Percentiles rank a stretch among this genome's conserved stretches.
Conservation (phyloP, 1,140 invertebrate species). For the Zaprionus kolodkinae region DNA sequence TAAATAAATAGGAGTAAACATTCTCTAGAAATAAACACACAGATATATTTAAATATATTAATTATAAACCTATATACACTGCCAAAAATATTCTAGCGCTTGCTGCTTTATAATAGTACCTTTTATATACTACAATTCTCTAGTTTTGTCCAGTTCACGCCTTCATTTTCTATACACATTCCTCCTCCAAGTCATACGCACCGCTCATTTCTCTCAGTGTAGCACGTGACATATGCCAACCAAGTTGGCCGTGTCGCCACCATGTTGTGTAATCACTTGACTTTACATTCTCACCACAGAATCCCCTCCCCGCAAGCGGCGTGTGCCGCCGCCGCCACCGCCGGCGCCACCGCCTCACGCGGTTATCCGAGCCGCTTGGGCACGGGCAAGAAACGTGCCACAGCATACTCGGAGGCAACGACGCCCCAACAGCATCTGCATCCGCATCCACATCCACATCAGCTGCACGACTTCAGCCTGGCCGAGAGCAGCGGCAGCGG, state of each 20-base stretch:
- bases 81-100: background rate
- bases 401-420: constrained; percentile 63
- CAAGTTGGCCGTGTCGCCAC: constrained; percentile 5
- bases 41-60: too few species aligned
- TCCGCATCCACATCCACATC: constrained; percentile 33
- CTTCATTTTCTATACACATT: background rate
- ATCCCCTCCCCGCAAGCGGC: constrained; percentile 87
- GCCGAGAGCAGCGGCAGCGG: constrained; percentile 34
- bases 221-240: constrained; percentile 42
- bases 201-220: constrained; percentile 18
- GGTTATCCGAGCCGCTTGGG: constrained; percentile 85
- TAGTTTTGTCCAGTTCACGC: background rate
- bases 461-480: constrained; percentile 62
- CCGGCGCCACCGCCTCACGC: constrained; percentile 85
- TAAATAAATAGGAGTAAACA: too few species aligned
- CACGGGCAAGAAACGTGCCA: constrained; percentile 65
- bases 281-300: constrained; percentile 80
- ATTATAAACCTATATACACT: background rate
- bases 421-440: constrained; percentile 55
- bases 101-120: background rate
- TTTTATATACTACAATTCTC: background rate
- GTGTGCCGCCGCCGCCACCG: constrained; percentile 84
- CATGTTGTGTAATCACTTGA: constrained; percentile 39
- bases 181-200: background rate
- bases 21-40: too few species aligned